These are phyloP conservation scores for Caenorhabditis briggsae DNA, from an alignment of 1,140 invertebrate species.

Conservation along the genomic window DNA sequence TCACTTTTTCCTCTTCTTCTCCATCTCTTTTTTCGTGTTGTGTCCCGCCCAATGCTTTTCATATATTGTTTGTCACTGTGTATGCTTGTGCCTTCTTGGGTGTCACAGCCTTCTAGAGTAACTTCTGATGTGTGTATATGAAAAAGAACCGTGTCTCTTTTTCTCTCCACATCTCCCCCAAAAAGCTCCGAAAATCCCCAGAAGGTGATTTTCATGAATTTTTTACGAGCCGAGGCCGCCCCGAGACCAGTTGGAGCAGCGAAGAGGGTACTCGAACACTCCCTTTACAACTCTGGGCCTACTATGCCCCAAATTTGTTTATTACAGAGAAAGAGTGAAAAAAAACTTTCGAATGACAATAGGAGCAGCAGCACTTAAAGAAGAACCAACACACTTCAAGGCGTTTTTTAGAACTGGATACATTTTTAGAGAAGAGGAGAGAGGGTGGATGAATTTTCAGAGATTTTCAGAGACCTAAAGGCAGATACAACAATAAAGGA, in stretches of 20 bases:
- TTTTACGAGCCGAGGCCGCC: conserved; percentile 21
- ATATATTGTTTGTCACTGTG: conserved; percentile 53
- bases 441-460: no score
- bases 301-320: not conserved
- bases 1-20: not conserved
- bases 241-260: not conserved
- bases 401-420: not conserved
- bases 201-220: conserved; percentile 48
- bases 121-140: conserved; percentile 36
- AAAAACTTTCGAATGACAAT: not conserved
- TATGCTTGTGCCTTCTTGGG: not conserved
- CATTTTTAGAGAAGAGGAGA: no score
- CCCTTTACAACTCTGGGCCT: no score
- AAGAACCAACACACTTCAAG: not conserved
- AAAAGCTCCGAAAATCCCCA: not conserved
- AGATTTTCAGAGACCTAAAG: no score
- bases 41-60: not conserved
- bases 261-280: conserved; percentile 42
- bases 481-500: no score
- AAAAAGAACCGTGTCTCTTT: not conserved
- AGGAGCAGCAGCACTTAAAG: not conserved
- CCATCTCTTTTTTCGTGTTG: not conserved
- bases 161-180: not conserved
- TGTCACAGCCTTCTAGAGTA: conserved; percentile 6
- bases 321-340: not conserved